Conservation (phyloP, 2,797 vertebrate species). For the Enoplosus armatus region DNA sequence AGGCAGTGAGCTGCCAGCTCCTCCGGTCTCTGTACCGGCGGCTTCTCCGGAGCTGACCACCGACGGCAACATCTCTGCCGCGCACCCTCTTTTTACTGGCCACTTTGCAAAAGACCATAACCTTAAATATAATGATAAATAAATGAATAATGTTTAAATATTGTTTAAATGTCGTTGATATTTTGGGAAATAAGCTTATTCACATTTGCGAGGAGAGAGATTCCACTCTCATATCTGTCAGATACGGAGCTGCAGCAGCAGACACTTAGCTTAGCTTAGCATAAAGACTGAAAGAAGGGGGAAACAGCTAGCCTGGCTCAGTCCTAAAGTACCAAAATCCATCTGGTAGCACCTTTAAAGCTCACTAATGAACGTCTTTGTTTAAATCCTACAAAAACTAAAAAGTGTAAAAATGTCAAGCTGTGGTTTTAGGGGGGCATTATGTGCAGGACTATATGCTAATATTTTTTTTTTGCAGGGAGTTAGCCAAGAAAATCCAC, state of each 20-base stretch:
- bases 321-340: background rate
- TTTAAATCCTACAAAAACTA: background rate
- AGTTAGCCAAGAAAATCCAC: background rate
- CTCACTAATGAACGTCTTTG: background rate
- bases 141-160: too few species aligned
- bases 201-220: background rate
- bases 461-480: background rate
- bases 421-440: background rate
- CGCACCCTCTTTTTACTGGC: background rate
- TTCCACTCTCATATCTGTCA: background rate
- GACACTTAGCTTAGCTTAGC: background rate
- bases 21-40: background rate
- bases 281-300: background rate
- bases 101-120: background rate
- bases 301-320: background rate
- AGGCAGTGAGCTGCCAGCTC: conserved; percentile 1
- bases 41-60: background rate
- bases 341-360: background rate
- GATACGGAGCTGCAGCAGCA: background rate
- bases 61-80: background rate
- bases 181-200: background rate
- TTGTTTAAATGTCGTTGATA: too few species aligned
- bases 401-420: too few species aligned
- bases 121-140: too few species aligned
- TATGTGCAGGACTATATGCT: background rate